Base-by-base conservation (phyloP, 1,140 invertebrate genomes). In the Plutomurus gul region DNA sequence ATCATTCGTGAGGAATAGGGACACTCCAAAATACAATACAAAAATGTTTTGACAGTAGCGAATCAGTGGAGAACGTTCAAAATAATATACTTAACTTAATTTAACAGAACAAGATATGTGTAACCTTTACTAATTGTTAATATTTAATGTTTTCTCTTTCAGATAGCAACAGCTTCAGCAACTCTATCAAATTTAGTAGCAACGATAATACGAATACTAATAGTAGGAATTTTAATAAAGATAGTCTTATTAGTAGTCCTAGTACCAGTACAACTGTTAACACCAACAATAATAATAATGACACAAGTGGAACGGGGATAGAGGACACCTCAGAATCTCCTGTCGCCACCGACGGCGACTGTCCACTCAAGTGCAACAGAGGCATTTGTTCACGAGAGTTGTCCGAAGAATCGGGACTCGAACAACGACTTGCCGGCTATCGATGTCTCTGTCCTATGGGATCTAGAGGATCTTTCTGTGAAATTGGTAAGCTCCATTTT, bases 371-470 rank as follows among this genome's bases (percentile, higher is more conserved):
- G 27, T 81, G 80, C 39, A 76, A 78, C 16, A 77, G 73, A 13
- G 80, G 80, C 20, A 47, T 43, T 20, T 81, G 80, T 33, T 47
- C 74, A 16, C 40, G 71, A 11, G 79, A 81, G 36, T 40, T 37
- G 37, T 40, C 30, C 11, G 27, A 56, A 40, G 51, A 56, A 37
- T 20, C 36, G 20, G 75, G 33, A 33, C 47, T 43, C 10, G 75
- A 56, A 40, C 47, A 76, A 60, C 30, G 39, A 70, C 76, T 43
- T 18, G 25, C 33, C 13, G 60, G 43, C 43, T 60, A 49, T 43
- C 60, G 79, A 71, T 80, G 79, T 33, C 49, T 81, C 5, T 81
- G 75, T 78, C 78, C 78, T 4, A 75, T 82, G 78, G 81, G 81
- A n/a, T 75, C 18, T 16, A 33, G 60, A 74, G 81, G 81, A 18